Evolutionary conservation across 2,113 vertebrate species (phyloP), one percentile per base, ranked within the genome.

Genomic region (Erythrocercus mccallii): DNA sequence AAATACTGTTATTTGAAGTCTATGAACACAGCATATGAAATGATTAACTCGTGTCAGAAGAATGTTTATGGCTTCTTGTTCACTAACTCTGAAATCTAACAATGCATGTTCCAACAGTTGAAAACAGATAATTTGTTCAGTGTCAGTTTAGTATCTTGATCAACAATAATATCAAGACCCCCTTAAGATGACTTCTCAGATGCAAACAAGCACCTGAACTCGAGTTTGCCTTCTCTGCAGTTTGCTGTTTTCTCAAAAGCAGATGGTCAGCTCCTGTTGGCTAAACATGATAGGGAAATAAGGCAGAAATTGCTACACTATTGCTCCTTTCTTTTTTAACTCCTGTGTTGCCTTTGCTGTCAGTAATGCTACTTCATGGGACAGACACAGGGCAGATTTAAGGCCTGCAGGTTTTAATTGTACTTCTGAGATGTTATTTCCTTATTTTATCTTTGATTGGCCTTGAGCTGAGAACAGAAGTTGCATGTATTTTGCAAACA

Each of bases 1-100:
- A 82, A 88, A 61, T 42, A 35, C 12, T 80, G 38, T 33, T 44
- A 24, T 92, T 81, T 92, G 72, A 96, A 81, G 58, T 88, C 71
- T 88, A 33, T 83, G 72, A 88, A 62, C 21, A 68, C 19, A 74
- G 64, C 2, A 5, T 70, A 69, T n/a, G 17, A 90, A 90, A 80
- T 45, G 0, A 58, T 73, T 82, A 79, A 57, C 21, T 80, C 45
- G 12, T 8, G 3, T 65, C 66, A 44, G 27, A 33, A 35, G 35
- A 85, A 62, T 3, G 1, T 74, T 74, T 79, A 48, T 37, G 20
- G 9, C 47, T 87, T 77, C 30, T 84, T 94, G 28, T 85, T 83
- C 44, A 78, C 24, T 82, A 83, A 74, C 62, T 76, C 70, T 86
- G 30, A 95, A 90, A 73, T 57, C 30, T 62, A 81, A 70, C 15